Base-by-base conservation (phyloP, 2,797 vertebrate genomes). In the Pyrocephalus nanus region DNA sequence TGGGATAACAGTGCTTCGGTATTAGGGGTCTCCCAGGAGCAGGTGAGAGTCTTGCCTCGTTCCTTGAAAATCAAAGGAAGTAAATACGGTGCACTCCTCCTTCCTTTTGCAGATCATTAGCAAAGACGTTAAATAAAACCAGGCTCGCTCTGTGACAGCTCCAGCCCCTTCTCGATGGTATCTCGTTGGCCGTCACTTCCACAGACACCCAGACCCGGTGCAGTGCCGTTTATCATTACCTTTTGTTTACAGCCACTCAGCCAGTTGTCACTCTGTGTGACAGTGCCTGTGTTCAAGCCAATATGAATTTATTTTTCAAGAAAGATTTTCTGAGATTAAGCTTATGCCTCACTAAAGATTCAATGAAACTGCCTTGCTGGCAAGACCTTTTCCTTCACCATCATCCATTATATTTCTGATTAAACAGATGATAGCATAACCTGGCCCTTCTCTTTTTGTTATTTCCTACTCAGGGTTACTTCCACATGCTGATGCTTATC, bases 191-290 rank as follows among this genome's bases (percentile, higher is more conserved):
- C 60, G 5, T 95, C 94, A 74, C 77, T 92, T 85, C 86, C 80
- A 76, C 88, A 88, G 91, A 51, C 91, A 82, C 50, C 36, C 34
- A 0, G 6, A 69, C 74, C 65, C 64, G 88, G 88, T 82, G 80
- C 48, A 25, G 83, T 92, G 95, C 87, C 95, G 93, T 94, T 96
- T 95, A 92, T 95, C 95, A 93, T 92, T 96, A 96, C 91, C 88
- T 94, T 96, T 95, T 97, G 95, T 96, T 95, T 96, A 94, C 94
- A 95, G 90, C 74, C 64, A 34, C 90, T 90, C 93, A 95, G 90
- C 88, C 91, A 51, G 57, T 93, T 97, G 95, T 95, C 96, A 93
- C 42, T 90, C 87, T 57, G 20, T 67, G 88, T 88, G 83, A 95
- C 95, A 92, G 57, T 82, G 71, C 71, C 80, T 23, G 25, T 90